phyloP scores from a whole-genome alignment of 2,797 vertebrate genomes.

The Synanceia verrucosa region DNA sequence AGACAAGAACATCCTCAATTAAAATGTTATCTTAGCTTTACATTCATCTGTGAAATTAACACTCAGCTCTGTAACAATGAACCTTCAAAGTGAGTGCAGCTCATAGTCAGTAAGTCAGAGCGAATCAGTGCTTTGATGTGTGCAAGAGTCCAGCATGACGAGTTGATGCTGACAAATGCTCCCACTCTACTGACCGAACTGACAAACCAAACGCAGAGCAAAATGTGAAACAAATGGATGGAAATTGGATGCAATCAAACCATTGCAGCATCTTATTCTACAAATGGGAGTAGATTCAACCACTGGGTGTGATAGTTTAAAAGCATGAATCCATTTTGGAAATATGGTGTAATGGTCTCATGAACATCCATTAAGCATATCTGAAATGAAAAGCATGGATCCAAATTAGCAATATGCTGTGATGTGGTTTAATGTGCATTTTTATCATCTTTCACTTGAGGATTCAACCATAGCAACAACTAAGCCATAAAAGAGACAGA shows the following conservation, averaged over 20 bases:
- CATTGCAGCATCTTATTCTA: conserved; percentile 26
- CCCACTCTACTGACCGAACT: conserved; percentile 22
- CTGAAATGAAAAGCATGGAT: conserved; percentile 11
- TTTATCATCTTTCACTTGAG: conserved; percentile 15
- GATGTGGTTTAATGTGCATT: conserved; percentile 4
- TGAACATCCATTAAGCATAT: conserved; percentile 11
- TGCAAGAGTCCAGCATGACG: conserved; percentile 54
- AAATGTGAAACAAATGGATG: not conserved
- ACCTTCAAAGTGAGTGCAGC: conserved; percentile 50
- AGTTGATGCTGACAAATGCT: conserved; percentile 58
- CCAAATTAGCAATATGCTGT: not conserved
- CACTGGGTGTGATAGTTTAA: conserved; percentile 15
- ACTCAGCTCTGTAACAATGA: conserved; percentile 19
- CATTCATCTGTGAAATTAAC: conserved; percentile 30
- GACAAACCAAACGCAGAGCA: conserved; percentile 5
- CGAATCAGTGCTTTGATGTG: conserved; percentile 59
- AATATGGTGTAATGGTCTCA: not conserved
- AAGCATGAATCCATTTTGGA: conserved; percentile 32
- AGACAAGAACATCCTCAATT: conserved; percentile 6
- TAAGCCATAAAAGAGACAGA: conserved; percentile 22
- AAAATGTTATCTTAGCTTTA: conserved; percentile 8
- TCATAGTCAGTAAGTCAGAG: conserved; percentile 51
- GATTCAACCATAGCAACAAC: conserved; percentile 32
- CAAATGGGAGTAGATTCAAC: conserved; percentile 11
- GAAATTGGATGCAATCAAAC: conserved; percentile 32